Percentiles rank a stretch among this genome's conserved stretches.
These are phyloP conservation scores for Circus cinereus DNA, from an alignment of 2,797 vertebrate genomes.

Conservation along the genomic window DNA sequence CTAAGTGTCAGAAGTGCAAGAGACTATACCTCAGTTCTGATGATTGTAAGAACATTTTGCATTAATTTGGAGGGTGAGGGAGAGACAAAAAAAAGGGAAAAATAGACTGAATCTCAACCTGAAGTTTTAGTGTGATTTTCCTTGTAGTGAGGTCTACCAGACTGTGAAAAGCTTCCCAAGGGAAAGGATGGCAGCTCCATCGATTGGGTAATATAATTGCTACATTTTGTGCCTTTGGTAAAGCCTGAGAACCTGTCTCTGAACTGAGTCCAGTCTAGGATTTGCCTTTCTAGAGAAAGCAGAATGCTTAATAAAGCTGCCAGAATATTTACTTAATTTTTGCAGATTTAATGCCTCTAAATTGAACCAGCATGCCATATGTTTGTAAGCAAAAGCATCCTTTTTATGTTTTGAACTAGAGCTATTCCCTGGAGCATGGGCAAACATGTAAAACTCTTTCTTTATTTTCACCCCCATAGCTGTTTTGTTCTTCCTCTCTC, in stretches of 20 bases:
- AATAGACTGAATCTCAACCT: background rate
- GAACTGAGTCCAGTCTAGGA: background rate
- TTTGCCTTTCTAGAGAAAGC: background rate
- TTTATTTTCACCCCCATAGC: background rate
- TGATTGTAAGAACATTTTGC: background rate
- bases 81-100: background rate
- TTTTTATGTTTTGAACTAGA: background rate
- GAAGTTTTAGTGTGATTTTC: background rate
- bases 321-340: background rate
- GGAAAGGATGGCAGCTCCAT: background rate
- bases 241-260: background rate
- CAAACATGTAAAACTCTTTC: background rate
- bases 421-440: background rate
- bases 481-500: background rate
- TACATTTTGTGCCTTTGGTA: background rate
- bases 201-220: background rate
- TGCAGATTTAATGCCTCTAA: background rate
- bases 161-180: background rate
- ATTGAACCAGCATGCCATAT: background rate
- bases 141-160: background rate
- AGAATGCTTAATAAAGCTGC: background rate
- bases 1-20: background rate
- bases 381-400: background rate
- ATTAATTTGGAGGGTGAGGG: background rate
- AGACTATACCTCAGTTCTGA: background rate